Evolutionary conservation across 2,888 invertebrate genomes (phyloP).

Genomic region (Agriopis aurantiaria): DNA sequence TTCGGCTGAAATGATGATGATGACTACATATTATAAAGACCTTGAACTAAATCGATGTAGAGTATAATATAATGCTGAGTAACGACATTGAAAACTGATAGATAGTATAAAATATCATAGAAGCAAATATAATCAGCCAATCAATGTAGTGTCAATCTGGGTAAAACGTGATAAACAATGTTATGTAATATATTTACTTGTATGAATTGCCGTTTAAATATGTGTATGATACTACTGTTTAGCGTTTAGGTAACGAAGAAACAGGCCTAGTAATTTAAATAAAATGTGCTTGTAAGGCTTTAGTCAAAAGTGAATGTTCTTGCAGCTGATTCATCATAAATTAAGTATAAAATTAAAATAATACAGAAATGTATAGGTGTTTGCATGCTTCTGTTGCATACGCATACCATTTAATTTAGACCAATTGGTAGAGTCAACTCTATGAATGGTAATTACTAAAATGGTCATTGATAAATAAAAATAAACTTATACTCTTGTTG

Average conservation of each 20-base stretch:
- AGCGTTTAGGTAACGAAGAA: background rate
- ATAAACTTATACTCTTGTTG: background rate
- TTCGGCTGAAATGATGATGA: too few species aligned
- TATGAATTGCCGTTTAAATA: background rate
- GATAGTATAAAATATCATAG: background rate
- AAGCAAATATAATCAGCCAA: background rate
- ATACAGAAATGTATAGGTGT: conserved; percentile 40
- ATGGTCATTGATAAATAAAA: conserved; percentile 9
- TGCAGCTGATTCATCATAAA: too few species aligned
- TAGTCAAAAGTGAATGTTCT: too few species aligned
- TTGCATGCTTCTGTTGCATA: conserved; percentile 47
- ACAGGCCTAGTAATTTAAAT: too few species aligned
- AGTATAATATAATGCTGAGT: too few species aligned
- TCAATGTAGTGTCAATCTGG: background rate
- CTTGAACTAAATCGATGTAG: too few species aligned
- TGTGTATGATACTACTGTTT: background rate
- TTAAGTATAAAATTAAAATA: too few species aligned
- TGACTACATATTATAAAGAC: too few species aligned
- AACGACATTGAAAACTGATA: background rate
- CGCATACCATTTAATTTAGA: conserved; percentile 67
- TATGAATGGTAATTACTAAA: conserved; percentile 48
- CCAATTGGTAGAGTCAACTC: conserved; percentile 61
- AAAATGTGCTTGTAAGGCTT: too few species aligned
- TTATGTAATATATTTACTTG: conserved; percentile 6
- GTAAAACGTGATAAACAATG: conserved; percentile 10